A percentile compares a stretch with the other conserved stretches of the same genome.
phyloP scores from a whole-genome alignment of 2,113 vertebrate species.

The Peromyscus polionotus region DNA sequence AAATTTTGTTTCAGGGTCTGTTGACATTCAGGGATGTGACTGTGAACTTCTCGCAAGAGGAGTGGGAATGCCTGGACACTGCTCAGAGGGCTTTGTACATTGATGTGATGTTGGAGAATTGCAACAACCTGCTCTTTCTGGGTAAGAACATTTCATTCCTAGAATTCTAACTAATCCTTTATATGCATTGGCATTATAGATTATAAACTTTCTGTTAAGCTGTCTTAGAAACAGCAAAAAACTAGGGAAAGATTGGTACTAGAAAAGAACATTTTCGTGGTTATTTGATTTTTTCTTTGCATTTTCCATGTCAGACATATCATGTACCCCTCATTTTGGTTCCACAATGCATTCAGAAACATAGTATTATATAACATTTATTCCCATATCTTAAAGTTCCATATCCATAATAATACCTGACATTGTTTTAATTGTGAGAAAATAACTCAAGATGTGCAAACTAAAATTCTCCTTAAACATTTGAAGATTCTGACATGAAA shows the following conservation, averaged over 20 bases:
- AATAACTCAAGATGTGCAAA: not conserved
- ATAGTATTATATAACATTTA: too few relatives aligned
- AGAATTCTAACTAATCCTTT: not conserved
- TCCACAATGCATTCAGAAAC: too few relatives aligned
- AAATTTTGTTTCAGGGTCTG: too few relatives aligned
- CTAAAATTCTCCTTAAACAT: not conserved
- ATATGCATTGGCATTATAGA: not conserved
- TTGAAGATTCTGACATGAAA: not conserved
- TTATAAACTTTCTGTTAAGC: not conserved
- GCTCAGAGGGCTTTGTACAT: too few relatives aligned
- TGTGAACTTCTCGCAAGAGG: too few relatives aligned
- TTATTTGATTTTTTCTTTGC: not conserved
- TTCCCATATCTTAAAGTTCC: too few relatives aligned
- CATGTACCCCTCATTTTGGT: too few relatives aligned
- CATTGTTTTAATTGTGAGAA: not conserved
- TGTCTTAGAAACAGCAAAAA: not conserved
- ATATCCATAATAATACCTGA: not conserved
- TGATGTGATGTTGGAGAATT: not conserved
- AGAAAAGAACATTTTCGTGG: not conserved
- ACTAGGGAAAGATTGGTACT: not conserved
- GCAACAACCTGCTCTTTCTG: not conserved
- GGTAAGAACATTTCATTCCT: not conserved
- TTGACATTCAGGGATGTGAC: too few relatives aligned
- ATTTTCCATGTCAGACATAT: too few relatives aligned
- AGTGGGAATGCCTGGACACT: too few relatives aligned